Base-by-base conservation (phyloP, 1,140 invertebrate genomes). In the Lordiphosa mommai region DNA sequence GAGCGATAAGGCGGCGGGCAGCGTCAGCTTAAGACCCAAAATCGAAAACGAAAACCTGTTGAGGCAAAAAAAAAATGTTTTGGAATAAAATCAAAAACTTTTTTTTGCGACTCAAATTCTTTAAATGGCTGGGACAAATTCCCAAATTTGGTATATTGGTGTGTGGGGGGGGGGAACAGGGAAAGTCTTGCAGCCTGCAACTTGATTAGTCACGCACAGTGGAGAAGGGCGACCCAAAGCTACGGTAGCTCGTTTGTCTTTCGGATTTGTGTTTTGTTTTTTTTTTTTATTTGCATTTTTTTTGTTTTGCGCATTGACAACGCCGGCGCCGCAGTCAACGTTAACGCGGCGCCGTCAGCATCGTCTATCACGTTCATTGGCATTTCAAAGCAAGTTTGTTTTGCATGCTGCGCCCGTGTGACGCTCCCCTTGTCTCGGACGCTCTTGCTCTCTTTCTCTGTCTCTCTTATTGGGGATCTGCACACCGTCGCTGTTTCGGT, bases 361-460 rank as follows among this genome's bases (percentile, higher is more conserved):
- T 61, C 61, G 63, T 61, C 61, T 66, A 66, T 55, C 61, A 66
- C 61, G 67, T 71, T 71, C 67, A 71, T 71, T 71, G 67, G 67
- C 67, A 70, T 66, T 70, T 69, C 51, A 61, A 70, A 70, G 67
- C 67, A 56, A 61, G 51, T 71, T 67, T 70, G 61, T 53, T 71
- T 71, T 71, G 67, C 67, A 67, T 67, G 67, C 63, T 71, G 67
- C 52, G 67, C 47, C 32, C 55, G 53, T 56, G 59, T 50, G 58
- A 46, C 44, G 50, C 63, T 63, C 38, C 10, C 12, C 27, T 38
- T 43, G 12, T 29, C 20, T 8, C 12, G 34, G 4, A 10, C 8
- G 34, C 34, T 37, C 34, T 14, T 9, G 4, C 16, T n/a, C n/a
- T 41, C 17, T 41, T 4, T 41, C 4, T 41, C 44, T 41, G 20